phyloP scores from a whole-genome alignment of 2,113 vertebrate species.

The Microtus ochrogaster region DNA sequence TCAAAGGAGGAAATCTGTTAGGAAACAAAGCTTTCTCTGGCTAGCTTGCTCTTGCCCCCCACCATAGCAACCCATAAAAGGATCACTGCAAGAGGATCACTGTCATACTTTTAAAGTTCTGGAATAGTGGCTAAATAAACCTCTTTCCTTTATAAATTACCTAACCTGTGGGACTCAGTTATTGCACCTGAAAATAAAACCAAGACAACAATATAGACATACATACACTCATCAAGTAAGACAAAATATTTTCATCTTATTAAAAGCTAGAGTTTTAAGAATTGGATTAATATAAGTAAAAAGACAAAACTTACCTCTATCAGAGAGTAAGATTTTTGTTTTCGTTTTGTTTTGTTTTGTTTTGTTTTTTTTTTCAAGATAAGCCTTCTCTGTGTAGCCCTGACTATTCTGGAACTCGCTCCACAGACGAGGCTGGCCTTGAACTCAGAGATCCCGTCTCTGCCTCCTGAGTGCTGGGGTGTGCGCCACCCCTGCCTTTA shows the following conservation, averaged over 20 bases:
- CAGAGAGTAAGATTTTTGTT: neutral
- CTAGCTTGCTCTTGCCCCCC: neutral
- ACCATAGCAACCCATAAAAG: neutral
- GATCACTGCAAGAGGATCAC: too few species aligned
- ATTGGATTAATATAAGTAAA: neutral
- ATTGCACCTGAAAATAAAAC: neutral
- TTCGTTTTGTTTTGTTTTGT: neutral
- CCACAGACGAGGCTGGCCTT: neutral
- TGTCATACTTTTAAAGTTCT: neutral
- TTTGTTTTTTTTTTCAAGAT: neutral
- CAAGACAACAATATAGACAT: neutral
- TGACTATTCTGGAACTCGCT: neutral
- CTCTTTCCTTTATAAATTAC: slow-evolving; percentile 1
- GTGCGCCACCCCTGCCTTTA: neutral
- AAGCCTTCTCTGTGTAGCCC: neutral
- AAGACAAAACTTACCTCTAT: neutral
- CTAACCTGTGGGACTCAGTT: neutral
- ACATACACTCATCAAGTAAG: slow-evolving; percentile 20
- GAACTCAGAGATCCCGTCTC: neutral
- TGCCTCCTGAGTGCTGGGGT: neutral
- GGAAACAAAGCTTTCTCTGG: neutral
- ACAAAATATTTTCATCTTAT: neutral
- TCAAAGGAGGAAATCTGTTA: neutral
- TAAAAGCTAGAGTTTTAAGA: neutral
- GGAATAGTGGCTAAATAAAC: neutral